A percentile compares a stretch with the other conserved stretches of the same genome.
phyloP scores from a whole-genome alignment of 2,888 invertebrate species.

The Diarsia dahlii region DNA sequence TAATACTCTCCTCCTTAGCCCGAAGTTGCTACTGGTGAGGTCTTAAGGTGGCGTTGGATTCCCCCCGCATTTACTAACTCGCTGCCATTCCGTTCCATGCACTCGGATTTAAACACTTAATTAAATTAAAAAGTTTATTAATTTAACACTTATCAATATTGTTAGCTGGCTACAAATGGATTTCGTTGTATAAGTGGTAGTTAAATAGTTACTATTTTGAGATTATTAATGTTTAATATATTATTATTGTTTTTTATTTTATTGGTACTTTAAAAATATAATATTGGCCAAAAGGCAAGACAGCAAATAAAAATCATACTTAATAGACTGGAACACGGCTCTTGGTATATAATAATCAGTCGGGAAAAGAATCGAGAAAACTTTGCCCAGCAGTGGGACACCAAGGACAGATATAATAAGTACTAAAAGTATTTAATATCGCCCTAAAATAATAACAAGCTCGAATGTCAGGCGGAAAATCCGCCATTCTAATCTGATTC shows the following conservation, averaged over 20 bases:
- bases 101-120: slow-evolving; percentile 79
- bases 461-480: background rate
- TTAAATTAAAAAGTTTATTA: slow-evolving; percentile 77
- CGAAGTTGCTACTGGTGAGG: slow-evolving; percentile 70
- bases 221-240: too few species aligned
- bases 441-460: background rate
- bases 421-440: background rate
- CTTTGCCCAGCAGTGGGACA: background rate
- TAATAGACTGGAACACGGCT: background rate
- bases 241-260: too few species aligned
- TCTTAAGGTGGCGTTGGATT: slow-evolving; percentile 78
- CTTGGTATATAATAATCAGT: background rate
- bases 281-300: background rate
- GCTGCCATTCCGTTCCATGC: slow-evolving; percentile 73
- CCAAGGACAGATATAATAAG: background rate
- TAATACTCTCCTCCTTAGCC: slow-evolving; percentile 14
- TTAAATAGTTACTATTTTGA: background rate
- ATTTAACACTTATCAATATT: slow-evolving; percentile 66
- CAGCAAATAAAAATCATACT: background rate
- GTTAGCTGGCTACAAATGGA: slow-evolving; percentile 7
- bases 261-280: too few species aligned
- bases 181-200: background rate
- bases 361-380: background rate
- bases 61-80: slow-evolving; percentile 65
- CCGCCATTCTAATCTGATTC: slow-evolving; percentile 27